phyloP scores from a whole-genome alignment of 1,140 invertebrate genomes.

The Lepidurus apus region DNA sequence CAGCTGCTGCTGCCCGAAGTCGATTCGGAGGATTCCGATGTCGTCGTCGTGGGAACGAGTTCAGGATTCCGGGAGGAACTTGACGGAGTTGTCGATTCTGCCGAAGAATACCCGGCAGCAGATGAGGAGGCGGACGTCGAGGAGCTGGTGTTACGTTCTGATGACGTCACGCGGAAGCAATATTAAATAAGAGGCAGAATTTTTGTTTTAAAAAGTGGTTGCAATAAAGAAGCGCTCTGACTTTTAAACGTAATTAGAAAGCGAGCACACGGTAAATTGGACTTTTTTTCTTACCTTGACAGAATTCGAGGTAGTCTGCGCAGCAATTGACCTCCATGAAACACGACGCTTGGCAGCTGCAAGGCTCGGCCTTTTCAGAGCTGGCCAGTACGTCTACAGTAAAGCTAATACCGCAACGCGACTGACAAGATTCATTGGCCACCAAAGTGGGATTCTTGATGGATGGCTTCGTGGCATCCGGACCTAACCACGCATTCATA shows the following conservation, averaged over 20 bases:
- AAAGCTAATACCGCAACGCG: conserved; percentile 1
- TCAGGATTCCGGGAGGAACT: background rate
- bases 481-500: background rate
- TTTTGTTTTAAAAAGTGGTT: background rate
- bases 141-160: background rate
- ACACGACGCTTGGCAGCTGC: conserved; percentile 48
- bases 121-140: background rate
- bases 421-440: background rate
- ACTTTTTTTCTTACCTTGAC: conserved; percentile 42
- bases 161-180: conserved; percentile 3
- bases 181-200: background rate
- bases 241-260: background rate
- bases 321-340: conserved; percentile 46
- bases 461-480: background rate
- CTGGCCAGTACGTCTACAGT: background rate
- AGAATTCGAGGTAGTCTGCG: conserved; percentile 48
- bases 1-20: background rate
- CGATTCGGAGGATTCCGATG: conserved; percentile 6
- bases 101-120: background rate
- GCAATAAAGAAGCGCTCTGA: background rate
- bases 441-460: background rate
- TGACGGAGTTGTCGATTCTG: background rate
- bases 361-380: conserved; percentile 35
- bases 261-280: background rate
- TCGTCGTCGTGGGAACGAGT: background rate